Percentiles rank a stretch among this genome's conserved stretches.
These are phyloP conservation scores for Pangasius krempfi DNA, from an alignment of 2,797 vertebrate genomes.

Conservation along the genomic window DNA sequence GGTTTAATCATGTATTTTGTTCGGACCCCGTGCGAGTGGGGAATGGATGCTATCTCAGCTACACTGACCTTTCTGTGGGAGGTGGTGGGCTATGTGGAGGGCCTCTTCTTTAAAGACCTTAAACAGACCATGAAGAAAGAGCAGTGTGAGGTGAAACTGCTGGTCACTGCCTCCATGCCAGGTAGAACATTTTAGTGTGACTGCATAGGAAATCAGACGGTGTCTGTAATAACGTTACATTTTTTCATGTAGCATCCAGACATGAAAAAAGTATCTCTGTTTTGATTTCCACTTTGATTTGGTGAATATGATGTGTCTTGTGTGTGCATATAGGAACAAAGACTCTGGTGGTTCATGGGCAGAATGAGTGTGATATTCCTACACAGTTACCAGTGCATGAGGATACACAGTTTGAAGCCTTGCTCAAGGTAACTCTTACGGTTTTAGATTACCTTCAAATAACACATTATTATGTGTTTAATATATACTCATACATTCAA, in stretches of 20 bases:
- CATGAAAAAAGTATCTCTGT: no score
- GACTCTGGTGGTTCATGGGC: conserved; percentile 95
- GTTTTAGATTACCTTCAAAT: neutral
- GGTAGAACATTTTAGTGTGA: conserved; percentile 70
- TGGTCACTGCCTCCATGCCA: conserved; percentile 99
- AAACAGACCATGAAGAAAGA: conserved; percentile 99
- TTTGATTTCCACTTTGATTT: neutral
- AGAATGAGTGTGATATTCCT: conserved; percentile 98
- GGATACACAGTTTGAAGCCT: conserved; percentile 97
- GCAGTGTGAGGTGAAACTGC: conserved; percentile 96
- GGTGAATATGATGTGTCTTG: neutral
- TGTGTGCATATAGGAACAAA: conserved; percentile 85
- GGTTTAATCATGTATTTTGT: conserved; percentile 99
- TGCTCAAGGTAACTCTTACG: conserved; percentile 84
- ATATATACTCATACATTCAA: neutral
- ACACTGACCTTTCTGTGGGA: conserved; percentile 98
- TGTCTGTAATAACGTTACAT: neutral
- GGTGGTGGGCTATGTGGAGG: conserved; percentile 96
- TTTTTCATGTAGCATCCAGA: neutral
- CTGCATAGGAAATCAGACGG: neutral
- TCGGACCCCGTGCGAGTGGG: conserved; percentile 96
- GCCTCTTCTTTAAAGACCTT: conserved; percentile 98
- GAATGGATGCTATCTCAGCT: conserved; percentile 98
- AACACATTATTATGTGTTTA: neutral
- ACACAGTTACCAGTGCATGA: conserved; percentile 98